phyloP scores from a whole-genome alignment of 2,797 vertebrate species.

The Chelon auratus region DNA sequence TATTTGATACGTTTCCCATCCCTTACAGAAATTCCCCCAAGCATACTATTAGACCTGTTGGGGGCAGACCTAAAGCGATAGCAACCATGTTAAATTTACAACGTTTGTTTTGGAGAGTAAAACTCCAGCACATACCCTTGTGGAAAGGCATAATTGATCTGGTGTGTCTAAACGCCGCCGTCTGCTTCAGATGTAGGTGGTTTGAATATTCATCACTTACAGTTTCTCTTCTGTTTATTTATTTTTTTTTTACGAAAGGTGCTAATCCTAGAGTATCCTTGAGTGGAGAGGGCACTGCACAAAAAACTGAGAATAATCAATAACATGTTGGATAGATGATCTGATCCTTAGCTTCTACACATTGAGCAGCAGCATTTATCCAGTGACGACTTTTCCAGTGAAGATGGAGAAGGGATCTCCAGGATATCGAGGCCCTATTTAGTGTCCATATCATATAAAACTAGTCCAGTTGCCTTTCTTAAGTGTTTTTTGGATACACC shows the following conservation, averaged over 20 bases:
- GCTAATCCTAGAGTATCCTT: neutral
- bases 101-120: slow-evolving; percentile 67
- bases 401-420: too few species aligned
- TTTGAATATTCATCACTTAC: slow-evolving; percentile 23
- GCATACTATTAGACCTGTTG: slow-evolving; percentile 61
- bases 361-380: neutral
- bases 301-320: too few species aligned
- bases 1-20: slow-evolving; percentile 77
- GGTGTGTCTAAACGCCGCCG: neutral
- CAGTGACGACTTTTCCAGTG: neutral
- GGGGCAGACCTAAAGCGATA: slow-evolving; percentile 34
- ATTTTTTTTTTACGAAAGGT: neutral
- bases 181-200: neutral
- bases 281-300: too few species aligned
- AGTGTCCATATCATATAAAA: too few species aligned
- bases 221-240: neutral
- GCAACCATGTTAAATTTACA: slow-evolving; percentile 73
- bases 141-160: slow-evolving; percentile 45
- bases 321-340: too few species aligned
- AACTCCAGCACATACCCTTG: slow-evolving; percentile 31
- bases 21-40: slow-evolving; percentile 58
- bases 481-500: too few species aligned
- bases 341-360: neutral
- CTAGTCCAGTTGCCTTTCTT: too few species aligned
- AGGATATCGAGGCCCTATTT: too few species aligned